Conservation (phyloP, 1,140 invertebrate genomes). For the Holotrichia oblita region DNA sequence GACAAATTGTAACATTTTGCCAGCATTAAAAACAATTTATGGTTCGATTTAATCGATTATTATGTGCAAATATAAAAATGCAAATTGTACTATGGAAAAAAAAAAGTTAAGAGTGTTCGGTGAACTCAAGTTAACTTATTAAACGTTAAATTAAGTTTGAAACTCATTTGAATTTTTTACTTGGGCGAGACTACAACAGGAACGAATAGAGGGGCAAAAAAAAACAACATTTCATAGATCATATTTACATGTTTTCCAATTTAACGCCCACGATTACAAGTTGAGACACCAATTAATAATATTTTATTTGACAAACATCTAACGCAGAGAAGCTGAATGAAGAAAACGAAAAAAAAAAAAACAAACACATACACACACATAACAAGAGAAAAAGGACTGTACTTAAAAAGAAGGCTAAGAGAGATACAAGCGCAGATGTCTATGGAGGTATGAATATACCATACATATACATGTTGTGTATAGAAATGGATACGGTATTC, state of each 20-base stretch:
- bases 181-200: too few relatives aligned
- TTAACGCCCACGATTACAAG: not conserved
- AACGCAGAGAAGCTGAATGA: not conserved
- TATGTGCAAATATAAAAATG: too few relatives aligned
- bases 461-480: not conserved
- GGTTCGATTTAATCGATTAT: too few relatives aligned
- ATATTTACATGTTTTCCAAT: not conserved
- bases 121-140: too few relatives aligned
- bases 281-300: slow-evolving; percentile 1
- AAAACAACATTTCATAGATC: too few relatives aligned
- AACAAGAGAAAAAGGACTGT: too few relatives aligned
- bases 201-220: not conserved
- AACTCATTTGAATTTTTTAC: not conserved
- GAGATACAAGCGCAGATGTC: not conserved
- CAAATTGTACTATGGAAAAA: too few relatives aligned
- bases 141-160: not conserved
- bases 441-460: not conserved
- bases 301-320: not conserved
- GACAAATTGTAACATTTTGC: too few relatives aligned
- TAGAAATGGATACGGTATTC: slow-evolving; percentile 12
- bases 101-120: too few relatives aligned
- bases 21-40: too few relatives aligned
- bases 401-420: not conserved
- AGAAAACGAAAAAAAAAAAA: not conserved
- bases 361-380: too few relatives aligned